Percentiles rank a stretch among this genome's conserved stretches.
Conservation (phyloP, 1,140 invertebrate genomes). For the Stegodyphus mimosarum region DNA sequence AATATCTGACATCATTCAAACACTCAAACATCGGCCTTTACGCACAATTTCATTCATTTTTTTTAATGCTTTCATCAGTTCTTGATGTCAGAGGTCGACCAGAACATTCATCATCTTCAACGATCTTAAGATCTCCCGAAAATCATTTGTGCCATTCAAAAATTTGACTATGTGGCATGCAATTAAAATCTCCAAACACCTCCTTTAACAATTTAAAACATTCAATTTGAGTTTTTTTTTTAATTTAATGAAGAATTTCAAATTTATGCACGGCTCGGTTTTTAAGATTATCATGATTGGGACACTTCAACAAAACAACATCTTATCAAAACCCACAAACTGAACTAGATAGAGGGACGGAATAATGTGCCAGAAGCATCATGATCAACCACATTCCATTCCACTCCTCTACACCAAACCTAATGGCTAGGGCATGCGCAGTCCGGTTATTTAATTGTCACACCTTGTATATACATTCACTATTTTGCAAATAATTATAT, state of each 20-base stretch:
- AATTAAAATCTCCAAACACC: background rate
- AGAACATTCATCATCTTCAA: background rate
- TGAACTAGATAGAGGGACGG: background rate
- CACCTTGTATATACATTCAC: too few species aligned
- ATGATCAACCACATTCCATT: background rate
- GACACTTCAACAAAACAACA: background rate
- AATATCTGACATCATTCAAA: constrained; percentile 1
- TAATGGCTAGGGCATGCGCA: background rate
- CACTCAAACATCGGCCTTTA: background rate
- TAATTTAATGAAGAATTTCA: background rate
- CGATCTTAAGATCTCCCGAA: background rate
- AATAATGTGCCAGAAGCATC: background rate
- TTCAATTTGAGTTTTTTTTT: background rate
- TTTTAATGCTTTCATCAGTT: background rate
- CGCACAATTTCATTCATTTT: background rate
- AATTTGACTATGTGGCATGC: background rate
- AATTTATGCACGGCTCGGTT: background rate
- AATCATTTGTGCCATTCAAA: background rate
- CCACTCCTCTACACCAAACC: background rate
- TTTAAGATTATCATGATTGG: background rate
- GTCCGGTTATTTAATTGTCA: background rate
- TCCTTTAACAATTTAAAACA: background rate
- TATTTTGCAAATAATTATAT: too few species aligned
- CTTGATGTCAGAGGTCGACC: background rate
- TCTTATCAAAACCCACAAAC: background rate